Percentiles rank a stretch among this genome's conserved stretches.
These are phyloP conservation scores for Caenorhabditis sp. DNA, from an alignment of 2,888 invertebrate species.

Conservation along the genomic window DNA sequence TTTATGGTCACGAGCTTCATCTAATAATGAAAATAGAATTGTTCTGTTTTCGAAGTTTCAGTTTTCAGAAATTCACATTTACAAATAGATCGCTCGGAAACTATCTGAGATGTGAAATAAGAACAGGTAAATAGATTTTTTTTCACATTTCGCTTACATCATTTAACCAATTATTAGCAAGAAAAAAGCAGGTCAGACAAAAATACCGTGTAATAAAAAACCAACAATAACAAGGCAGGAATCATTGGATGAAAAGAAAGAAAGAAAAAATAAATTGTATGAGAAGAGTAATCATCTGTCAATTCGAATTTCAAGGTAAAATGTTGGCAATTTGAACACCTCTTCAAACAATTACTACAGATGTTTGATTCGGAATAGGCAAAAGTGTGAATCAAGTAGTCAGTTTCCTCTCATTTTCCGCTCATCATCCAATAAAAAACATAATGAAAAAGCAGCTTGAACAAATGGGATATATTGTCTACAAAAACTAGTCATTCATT, in stretches of 20 bases:
- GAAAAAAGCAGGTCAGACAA: neutral
- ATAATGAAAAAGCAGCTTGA: too few species aligned
- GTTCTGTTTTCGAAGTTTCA: too few species aligned
- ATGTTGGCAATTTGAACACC: slow-evolving; percentile 1
- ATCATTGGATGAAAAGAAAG: neutral
- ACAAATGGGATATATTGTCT: too few species aligned
- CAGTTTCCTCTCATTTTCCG: neutral
- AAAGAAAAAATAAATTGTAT: neutral
- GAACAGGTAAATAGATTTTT: too few species aligned
- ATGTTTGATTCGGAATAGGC: neutral
- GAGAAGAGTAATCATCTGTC: neutral
- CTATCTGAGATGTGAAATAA: too few species aligned
- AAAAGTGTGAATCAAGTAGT: neutral
- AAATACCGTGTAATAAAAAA: neutral
- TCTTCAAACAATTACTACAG: neutral
- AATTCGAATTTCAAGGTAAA: neutral
- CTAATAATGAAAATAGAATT: too few species aligned
- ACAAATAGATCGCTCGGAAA: too few species aligned
- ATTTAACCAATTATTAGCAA: too few species aligned
- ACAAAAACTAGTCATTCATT: too few species aligned
- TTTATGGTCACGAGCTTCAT: neutral
- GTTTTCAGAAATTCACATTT: too few species aligned
- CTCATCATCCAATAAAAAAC: too few species aligned
- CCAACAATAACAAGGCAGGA: neutral
- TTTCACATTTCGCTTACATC: too few species aligned